Evolutionary conservation across 2,797 vertebrate species (phyloP), one percentile per base, ranked within the genome.

Genomic region (Gambelia wislizenii): DNA sequence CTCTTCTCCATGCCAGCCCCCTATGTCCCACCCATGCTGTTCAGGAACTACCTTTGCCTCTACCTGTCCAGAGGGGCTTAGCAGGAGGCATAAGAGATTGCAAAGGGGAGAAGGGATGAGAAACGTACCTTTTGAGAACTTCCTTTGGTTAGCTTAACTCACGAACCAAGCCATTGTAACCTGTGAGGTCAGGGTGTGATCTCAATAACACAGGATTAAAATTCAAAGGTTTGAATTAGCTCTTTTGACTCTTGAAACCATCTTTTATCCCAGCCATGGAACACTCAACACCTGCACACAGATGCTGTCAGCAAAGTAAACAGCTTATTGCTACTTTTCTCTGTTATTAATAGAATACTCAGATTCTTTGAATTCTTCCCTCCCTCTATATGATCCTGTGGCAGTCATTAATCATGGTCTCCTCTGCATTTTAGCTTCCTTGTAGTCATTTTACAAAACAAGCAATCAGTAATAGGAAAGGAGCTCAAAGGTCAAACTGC

Each of bases 341-440:
- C 90, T 94, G 92, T 96, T 96, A 96, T 95, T 96, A 94, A 95
- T 96, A 96, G 97, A 96, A 97, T 96, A 93, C 88, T n/a, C 1
- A 85, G 79, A 94, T 96, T 96, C 95, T 94, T 96, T 93, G 92
- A 94, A 96, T 97, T 97, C 96, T 92, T 93, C 89, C 87, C 94
- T 91, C 86, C 88, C 70, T 93, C 86, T 93, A 74, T 84, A 76
- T 90, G 92, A 93, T 95, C 93, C 89, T 93, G 92, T 93, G 92
- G 82, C 87, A 89, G 90, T 74, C 79, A 88, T 92, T 94, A 95
- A 94, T 94, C 91, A 91, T 96, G 22, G 64, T 59, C 92, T 92
- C 91, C 89, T 87, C 25, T 1, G 87, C 92, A 88, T 94, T 97
- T 96, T 89, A 92, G 76, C 92, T 93, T 89, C 85, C 87, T 94